A percentile compares a stretch with the other conserved stretches of the same genome.
phyloP scores from a whole-genome alignment of 2,888 invertebrate species.

The Sphinx pinastri region DNA sequence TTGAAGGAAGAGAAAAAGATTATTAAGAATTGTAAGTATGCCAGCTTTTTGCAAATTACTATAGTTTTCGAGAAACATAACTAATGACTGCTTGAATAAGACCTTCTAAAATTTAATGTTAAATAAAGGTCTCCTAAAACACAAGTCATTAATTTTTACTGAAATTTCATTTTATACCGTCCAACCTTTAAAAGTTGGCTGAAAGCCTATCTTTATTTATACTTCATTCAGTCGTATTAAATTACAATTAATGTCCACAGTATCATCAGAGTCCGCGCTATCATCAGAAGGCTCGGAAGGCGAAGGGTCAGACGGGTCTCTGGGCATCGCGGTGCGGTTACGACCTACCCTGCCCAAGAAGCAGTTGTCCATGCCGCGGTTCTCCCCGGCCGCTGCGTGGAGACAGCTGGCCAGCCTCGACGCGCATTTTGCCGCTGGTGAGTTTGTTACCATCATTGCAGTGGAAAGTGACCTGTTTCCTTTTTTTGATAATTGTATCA shows the following conservation, averaged over 20 bases:
- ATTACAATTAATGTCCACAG: constrained; percentile 51
- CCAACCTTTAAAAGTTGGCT: too few relatives aligned
- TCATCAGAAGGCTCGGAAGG: constrained; percentile 82
- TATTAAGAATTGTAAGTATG: constrained; percentile 49
- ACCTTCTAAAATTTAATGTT: background rate
- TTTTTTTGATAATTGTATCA: too few relatives aligned
- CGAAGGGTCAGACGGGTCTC: constrained; percentile 74
- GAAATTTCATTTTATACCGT: too few relatives aligned
- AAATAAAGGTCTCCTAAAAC: background rate
- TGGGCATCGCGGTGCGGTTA: constrained; percentile 88
- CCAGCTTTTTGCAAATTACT: background rate
- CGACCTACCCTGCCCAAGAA: constrained; percentile 92
- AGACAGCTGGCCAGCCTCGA: constrained; percentile 87
- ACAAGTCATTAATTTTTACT: too few relatives aligned
- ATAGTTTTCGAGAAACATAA: too few relatives aligned
- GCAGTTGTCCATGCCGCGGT: constrained; percentile 89
- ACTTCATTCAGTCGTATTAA: too few relatives aligned
- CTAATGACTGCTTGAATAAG: too few relatives aligned
- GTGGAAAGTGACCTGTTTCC: too few relatives aligned
- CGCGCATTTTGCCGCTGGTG: constrained; percentile 73
- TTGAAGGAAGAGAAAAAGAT: constrained; percentile 68
- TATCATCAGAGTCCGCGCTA: constrained; percentile 83
- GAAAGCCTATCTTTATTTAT: too few relatives aligned
- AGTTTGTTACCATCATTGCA: too few relatives aligned
- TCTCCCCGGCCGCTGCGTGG: constrained; percentile 94